phyloP scores from a whole-genome alignment of 2,888 invertebrate species.

The Drosophila prostipennis region DNA sequence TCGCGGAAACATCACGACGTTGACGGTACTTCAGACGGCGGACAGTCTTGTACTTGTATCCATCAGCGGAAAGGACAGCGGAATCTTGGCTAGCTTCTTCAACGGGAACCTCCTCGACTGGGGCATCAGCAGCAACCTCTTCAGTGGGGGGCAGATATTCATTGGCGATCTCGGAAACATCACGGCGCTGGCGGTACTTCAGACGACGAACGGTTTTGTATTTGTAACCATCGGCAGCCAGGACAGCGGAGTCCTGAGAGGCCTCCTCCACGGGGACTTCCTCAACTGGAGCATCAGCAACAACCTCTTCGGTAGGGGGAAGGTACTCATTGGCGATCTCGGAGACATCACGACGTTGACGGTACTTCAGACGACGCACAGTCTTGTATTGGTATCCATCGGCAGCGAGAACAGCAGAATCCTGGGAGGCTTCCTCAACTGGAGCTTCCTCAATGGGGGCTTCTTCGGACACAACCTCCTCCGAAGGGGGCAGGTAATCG shows the following conservation, averaged over 20 bases:
- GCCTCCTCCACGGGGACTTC: conserved; percentile 24
- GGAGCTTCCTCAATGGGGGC: conserved; percentile 33
- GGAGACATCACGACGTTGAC: conserved; percentile 46
- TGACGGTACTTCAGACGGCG: conserved; percentile 38
- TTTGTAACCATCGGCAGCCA: conserved; percentile 34
- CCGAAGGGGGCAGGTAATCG: conserved; percentile 67
- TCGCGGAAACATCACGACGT: conserved; percentile 55
- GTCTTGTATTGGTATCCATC: conserved; percentile 54
- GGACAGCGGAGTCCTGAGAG: conserved; percentile 27
- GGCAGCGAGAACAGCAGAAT: conserved; percentile 48
- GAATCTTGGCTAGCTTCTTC: conserved; percentile 30
- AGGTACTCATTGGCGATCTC: conserved; percentile 46
- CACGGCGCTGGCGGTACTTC: conserved; percentile 49
- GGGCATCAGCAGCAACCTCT: conserved; percentile 21
- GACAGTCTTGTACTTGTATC: conserved; percentile 36
- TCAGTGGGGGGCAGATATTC: conserved; percentile 34
- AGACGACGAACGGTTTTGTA: conserved; percentile 34
- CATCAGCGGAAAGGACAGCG: conserved; percentile 36
- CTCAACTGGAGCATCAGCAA: conserved; percentile 5
- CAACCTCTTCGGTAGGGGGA: conserved; percentile 34
- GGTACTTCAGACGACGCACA: conserved; percentile 48
- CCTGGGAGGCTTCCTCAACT: conserved; percentile 48
- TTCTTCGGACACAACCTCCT: conserved; percentile 48
- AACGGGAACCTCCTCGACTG: conserved; percentile 6
- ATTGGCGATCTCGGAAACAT: conserved; percentile 52